Conservation (phyloP, 1,140 invertebrate species). For the Meloidogyne exigua region DNA sequence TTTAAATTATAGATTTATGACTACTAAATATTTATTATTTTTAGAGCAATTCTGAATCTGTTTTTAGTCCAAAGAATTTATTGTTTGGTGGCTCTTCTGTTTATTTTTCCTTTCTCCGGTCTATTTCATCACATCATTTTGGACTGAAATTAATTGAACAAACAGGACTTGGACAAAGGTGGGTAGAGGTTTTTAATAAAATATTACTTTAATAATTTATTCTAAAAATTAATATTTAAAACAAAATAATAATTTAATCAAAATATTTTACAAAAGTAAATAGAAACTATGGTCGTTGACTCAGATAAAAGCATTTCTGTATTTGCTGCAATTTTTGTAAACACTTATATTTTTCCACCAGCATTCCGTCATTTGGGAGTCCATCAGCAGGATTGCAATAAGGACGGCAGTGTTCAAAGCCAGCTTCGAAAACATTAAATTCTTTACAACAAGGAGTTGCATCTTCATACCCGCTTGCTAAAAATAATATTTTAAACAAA, state of each 20-base stretch:
- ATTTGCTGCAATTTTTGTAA: slow-evolving; percentile 59
- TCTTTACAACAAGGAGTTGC: slow-evolving; percentile 61
- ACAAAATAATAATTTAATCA: background rate
- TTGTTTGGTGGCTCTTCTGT: background rate
- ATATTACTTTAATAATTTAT: background rate
- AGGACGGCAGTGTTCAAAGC: slow-evolving; percentile 62
- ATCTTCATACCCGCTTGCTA: slow-evolving; percentile 37
- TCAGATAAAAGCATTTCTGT: slow-evolving; percentile 62
- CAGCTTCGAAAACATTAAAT: slow-evolving; percentile 59
- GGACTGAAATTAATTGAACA: slow-evolving; percentile 23
- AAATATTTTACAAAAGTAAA: slow-evolving; percentile 19
- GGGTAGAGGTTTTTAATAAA: background rate
- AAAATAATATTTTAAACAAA: background rate
- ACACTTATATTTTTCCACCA: slow-evolving; percentile 61
- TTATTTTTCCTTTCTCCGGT: slow-evolving; percentile 19
- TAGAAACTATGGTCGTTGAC: slow-evolving; percentile 51
- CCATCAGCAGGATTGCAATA: slow-evolving; percentile 62
- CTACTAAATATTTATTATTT: background rate
- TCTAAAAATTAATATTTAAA: background rate
- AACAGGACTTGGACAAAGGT: slow-evolving; percentile 17
- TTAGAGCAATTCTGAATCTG: background rate
- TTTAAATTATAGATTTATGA: background rate
- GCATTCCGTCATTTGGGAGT: slow-evolving; percentile 60
- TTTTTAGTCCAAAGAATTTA: slow-evolving; percentile 9
- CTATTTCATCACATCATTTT: slow-evolving; percentile 10